phyloP scores from a whole-genome alignment of 1,140 invertebrate species.

The Drosophila ercepeae region DNA sequence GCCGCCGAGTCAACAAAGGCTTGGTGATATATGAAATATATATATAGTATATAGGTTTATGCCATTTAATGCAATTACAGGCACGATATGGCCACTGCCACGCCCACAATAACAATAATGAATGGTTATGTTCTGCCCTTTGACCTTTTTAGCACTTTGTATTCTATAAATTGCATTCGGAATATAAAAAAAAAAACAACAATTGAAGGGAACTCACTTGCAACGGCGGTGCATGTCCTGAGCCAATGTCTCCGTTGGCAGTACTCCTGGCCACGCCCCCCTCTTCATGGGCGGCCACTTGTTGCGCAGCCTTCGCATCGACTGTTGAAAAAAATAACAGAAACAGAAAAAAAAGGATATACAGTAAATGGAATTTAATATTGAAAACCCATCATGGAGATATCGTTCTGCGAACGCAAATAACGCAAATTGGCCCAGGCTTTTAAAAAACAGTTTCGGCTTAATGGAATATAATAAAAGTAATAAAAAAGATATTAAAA shows the following conservation, averaged over 20 bases:
- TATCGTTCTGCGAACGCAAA: not conserved
- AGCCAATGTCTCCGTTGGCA: conserved; percentile 86
- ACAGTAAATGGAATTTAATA: conserved; percentile 12
- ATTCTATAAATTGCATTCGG: not conserved
- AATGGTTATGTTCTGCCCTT: conserved; percentile 13
- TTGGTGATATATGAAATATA: conserved; percentile 3
- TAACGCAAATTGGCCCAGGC: conserved; percentile 10
- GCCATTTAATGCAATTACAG: conserved; percentile 77
- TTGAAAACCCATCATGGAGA: not conserved
- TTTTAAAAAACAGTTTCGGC: conserved; percentile 34
- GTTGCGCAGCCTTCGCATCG: conserved; percentile 69
- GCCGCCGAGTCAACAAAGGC: conserved; percentile 45
- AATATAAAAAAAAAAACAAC: not conserved
- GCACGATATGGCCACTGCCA: conserved; percentile 32
- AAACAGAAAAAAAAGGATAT: not conserved
- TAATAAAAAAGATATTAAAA: not conserved
- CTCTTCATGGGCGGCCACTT: conserved; percentile 71
- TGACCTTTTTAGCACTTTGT: not conserved
- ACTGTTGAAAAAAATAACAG: conserved; percentile 61
- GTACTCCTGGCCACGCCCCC: conserved; percentile 49
- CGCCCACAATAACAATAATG: conserved; percentile 37
- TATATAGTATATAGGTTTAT: conserved; percentile 17
- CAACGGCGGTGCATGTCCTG: conserved; percentile 85
- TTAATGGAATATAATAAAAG: conserved; percentile 51
- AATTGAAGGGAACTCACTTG: conserved; percentile 85